Percentiles rank a stretch among this genome's conserved stretches.
Conservation (phyloP, 2,888 invertebrate genomes). For the Ophion ventricosus region DNA sequence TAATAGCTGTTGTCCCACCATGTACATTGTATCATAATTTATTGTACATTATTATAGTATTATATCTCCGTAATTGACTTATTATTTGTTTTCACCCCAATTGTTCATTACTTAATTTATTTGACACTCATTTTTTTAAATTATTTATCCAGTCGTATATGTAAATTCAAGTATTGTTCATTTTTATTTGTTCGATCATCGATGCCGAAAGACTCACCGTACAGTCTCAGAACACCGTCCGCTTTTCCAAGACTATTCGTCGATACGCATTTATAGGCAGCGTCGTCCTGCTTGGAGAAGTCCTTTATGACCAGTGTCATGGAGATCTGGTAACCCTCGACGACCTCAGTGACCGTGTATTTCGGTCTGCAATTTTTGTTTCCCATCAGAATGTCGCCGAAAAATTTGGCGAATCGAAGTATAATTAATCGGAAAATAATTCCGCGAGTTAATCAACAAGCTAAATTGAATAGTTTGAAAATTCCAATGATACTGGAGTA, state of each 20-base stretch:
- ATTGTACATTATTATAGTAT: too few species aligned
- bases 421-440: too few species aligned
- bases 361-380: constrained; percentile 86
- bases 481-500: too few species aligned
- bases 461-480: too few species aligned
- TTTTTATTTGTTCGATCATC: constrained; percentile 17
- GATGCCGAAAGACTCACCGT: constrained; percentile 84
- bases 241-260: constrained; percentile 92
- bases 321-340: constrained; percentile 89
- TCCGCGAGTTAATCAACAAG: too few species aligned
- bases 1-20: too few species aligned
- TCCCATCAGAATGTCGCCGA: background rate
- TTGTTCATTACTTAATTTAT: too few species aligned
- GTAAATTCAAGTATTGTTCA: background rate
- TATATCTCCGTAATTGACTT: too few species aligned
- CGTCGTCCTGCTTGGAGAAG: constrained; percentile 87
- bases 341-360: constrained; percentile 89
- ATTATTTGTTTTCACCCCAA: too few species aligned
- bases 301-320: constrained; percentile 89
- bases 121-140: too few species aligned
- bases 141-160: too few species aligned
- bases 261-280: constrained; percentile 92
- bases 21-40: too few species aligned
- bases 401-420: background rate
- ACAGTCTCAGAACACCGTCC: constrained; percentile 90